Evolutionary conservation across 2,888 invertebrate genomes (phyloP), one percentile per base, ranked within the genome.

Genomic region (Stenodera caucasica): DNA sequence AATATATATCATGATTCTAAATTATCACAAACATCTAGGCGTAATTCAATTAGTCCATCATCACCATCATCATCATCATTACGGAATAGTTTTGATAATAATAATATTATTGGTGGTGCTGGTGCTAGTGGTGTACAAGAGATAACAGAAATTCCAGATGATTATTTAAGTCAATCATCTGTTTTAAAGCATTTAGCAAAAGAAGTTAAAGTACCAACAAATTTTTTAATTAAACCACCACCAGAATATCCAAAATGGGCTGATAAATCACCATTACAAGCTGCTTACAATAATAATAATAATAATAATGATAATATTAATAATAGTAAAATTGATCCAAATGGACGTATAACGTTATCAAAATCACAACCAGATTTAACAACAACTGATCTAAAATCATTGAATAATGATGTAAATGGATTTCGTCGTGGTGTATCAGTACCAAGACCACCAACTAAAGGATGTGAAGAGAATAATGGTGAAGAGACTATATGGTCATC

Each of bases 311-410:
- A 70, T 53, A 74, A 73, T 52, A 67, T 68, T 14, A 72, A 64
- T 50, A 56, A 56, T 15, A 88, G 88, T 70, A 88, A 76, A 67
- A 45, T 45, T 21, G 45, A 45, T 18, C 18, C 45, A 21, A 18
- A 23, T 53, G 29, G 7, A 50, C 26, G 56, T 56, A 23, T 87
- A 87, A 70, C 88, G 87, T 70, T 90, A 61, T 91, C 92, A 5
- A 85, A 91, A 72, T 93, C 93, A 0, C 93, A 94, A 76, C 94
- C 94, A 0, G 93, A 94, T 81, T 82, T 94, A 66, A 89, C 90
- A 0, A 87, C 88, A 80, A 68, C 77, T 9, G 77, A 77, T 26
- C 66, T 75, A 18, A 69, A 66, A 21, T 75, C 75, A 60, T 21
- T 15, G 52, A 63, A 68, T 29, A 62, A 71, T 51, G 74, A 77